Evolutionary conservation across 2,888 invertebrate species (phyloP).

Genomic region (Apeira syringaria): DNA sequence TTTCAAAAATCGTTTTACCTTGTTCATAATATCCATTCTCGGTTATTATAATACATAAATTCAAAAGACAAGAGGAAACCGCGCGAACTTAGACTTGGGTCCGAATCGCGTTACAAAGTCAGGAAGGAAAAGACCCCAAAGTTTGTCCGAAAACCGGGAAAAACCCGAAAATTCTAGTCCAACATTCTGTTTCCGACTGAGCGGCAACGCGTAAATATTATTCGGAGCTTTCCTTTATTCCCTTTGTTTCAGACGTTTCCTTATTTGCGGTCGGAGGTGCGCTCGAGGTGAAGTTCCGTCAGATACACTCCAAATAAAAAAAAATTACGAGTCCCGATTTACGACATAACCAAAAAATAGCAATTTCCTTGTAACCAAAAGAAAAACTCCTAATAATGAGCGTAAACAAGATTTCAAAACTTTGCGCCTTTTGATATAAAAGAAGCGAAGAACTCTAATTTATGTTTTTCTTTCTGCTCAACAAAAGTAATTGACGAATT

Average conservation of each 20-base stretch:
- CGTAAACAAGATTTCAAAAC: conserved; percentile 65
- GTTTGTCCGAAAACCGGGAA: conserved; percentile 64
- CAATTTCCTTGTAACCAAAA: conserved; percentile 39
- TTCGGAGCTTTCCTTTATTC: conserved; percentile 69
- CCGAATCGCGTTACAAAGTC: conserved; percentile 69
- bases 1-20: conserved; percentile 53
- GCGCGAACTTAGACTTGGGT: conserved; percentile 62
- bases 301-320: conserved; percentile 35
- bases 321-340: conserved; percentile 36
- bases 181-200: conserved; percentile 67
- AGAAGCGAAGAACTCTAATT: conserved; percentile 66
- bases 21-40: conserved; percentile 56
- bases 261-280: conserved; percentile 62
- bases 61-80: conserved; percentile 64
- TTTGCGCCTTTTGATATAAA: conserved; percentile 58
- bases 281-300: conserved; percentile 21
- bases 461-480: conserved; percentile 52
- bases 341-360: conserved; percentile 39
- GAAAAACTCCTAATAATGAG: conserved; percentile 54
- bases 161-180: conserved; percentile 68
- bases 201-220: conserved; percentile 70
- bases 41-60: conserved; percentile 64
- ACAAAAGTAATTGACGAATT: conserved; percentile 67
- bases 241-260: conserved; percentile 72
- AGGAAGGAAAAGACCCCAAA: conserved; percentile 72